Evolutionary conservation across 2,113 vertebrate genomes (phyloP), one percentile per base, ranked within the genome.

Genomic region (Phrynosoma platyrhinos): DNA sequence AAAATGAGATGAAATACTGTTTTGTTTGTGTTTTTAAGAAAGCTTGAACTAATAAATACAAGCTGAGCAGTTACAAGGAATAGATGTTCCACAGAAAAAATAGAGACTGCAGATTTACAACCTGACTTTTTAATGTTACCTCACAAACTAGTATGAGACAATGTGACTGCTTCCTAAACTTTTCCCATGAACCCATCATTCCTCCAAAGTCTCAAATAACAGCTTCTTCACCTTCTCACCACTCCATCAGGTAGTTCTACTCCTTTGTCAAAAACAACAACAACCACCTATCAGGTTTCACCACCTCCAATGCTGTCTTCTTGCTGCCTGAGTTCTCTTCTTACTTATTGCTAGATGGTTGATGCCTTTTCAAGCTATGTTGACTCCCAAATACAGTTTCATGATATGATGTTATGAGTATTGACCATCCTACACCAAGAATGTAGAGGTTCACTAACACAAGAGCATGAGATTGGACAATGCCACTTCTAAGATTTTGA

Each of bases 1-100:
- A 97, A 97, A 97, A 91, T 76, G 40, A 95, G 96, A 97, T 94
- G 95, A 96, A 97, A 97, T 94, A 96, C 95, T 89, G 91, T 91
- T 96, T 94, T 95, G 94, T 94, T 96, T 87, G 94, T 95, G 93
- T 94, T 94, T 94, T 71, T 81, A 77, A 83, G 84, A 93, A 95
- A 96, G 96, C 94, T 96, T 93, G 52, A 52, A 13, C 90, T 91
- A 87, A 94, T 85, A 92, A 95, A 91, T 88, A 74, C 79, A 80
- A 96, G 94, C 95, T 94, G 94, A 83, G 85, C 87, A 82, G 94
- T 96, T 91, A 92, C 88, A 81, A 93, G 84, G 79, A 95, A 83
- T 83, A 42, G 92, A 94, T 95, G 94, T 94, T 92, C 76, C 20
- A 5, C 89, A 76, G 85, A 83, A 47, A 93, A 88, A 79, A 75